Conservation (phyloP, 2,797 vertebrate species). For the Chromobotia macracanthus region DNA sequence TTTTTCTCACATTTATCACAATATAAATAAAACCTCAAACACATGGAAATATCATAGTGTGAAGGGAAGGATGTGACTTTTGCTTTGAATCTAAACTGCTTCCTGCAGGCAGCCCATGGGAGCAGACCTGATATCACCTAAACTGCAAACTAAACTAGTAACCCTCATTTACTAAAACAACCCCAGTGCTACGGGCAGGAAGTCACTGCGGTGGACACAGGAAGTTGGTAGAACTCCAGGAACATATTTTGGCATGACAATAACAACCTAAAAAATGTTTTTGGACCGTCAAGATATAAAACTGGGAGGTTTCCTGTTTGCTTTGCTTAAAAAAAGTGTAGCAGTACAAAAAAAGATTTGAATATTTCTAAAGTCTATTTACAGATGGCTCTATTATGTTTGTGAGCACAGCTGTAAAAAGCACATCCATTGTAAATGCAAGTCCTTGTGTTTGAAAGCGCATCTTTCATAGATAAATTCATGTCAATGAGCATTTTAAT, state of each 20-base stretch:
- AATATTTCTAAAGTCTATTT: background rate
- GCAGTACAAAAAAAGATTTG: background rate
- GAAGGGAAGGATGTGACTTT: slow-evolving; percentile 11
- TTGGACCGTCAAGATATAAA: background rate
- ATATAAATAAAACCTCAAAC: background rate
- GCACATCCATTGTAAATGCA: background rate
- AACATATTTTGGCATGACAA: slow-evolving; percentile 20
- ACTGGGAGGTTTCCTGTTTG: background rate
- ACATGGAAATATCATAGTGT: slow-evolving; percentile 6
- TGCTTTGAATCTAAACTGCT: background rate
- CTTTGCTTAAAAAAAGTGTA: background rate
- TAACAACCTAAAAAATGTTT: background rate
- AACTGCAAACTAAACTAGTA: background rate
- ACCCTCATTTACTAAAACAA: background rate
- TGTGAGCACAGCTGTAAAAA: too few species aligned
- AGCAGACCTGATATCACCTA: slow-evolving; percentile 3
- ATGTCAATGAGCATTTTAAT: background rate
- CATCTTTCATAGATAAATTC: too few species aligned
- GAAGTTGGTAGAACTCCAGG: slow-evolving; percentile 29
- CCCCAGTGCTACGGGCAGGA: slow-evolving; percentile 14
- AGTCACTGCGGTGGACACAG: slow-evolving; percentile 22
- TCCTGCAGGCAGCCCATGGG: background rate
- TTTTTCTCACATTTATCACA: background rate
- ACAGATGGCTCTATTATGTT: background rate
- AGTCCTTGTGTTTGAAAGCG: background rate